phyloP scores from a whole-genome alignment of 2,113 vertebrate species.

The Trematomus loennbergii region DNA sequence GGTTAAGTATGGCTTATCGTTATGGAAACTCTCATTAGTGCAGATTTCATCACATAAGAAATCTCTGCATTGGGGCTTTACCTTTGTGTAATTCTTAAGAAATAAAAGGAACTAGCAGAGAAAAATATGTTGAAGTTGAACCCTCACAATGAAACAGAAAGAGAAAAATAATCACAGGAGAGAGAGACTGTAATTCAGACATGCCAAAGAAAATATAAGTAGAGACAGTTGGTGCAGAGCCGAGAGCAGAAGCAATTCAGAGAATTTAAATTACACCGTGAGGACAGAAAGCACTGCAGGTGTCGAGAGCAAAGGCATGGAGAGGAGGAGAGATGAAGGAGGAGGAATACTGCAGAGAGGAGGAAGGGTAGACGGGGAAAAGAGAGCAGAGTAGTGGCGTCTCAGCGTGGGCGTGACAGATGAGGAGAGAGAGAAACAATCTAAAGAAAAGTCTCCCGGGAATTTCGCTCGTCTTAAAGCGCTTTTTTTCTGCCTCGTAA shows the following conservation, averaged over 20 bases:
- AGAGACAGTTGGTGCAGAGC: not conserved
- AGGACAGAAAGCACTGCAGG: slow-evolving; percentile 5
- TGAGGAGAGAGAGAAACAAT: slow-evolving; percentile 20
- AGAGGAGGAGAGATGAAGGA: not conserved
- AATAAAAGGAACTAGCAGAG: not conserved
- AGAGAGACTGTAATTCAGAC: not conserved
- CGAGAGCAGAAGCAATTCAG: not conserved
- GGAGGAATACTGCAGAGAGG: not conserved
- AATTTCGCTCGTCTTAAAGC: not conserved
- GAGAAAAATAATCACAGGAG: slow-evolving; percentile 4
- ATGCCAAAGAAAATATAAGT: not conserved
- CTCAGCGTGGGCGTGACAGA: slow-evolving; percentile 45
- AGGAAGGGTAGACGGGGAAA: not conserved
- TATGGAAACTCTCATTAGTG: not conserved
- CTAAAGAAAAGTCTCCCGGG: slow-evolving; percentile 11
- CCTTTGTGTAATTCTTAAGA: too few species aligned
- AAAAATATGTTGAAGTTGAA: not conserved
- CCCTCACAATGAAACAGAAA: not conserved
- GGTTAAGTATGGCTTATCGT: too few species aligned
- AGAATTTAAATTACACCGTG: not conserved
- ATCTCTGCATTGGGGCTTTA: not conserved
- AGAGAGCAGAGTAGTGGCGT: slow-evolving; percentile 5
- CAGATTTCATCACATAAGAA: not conserved
- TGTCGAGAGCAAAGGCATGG: not conserved
- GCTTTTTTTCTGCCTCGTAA: not conserved